Evolutionary conservation across 2,797 vertebrate genomes (phyloP), one percentile per base, ranked within the genome.

Genomic region (Helicolenus hilgendorfi): DNA sequence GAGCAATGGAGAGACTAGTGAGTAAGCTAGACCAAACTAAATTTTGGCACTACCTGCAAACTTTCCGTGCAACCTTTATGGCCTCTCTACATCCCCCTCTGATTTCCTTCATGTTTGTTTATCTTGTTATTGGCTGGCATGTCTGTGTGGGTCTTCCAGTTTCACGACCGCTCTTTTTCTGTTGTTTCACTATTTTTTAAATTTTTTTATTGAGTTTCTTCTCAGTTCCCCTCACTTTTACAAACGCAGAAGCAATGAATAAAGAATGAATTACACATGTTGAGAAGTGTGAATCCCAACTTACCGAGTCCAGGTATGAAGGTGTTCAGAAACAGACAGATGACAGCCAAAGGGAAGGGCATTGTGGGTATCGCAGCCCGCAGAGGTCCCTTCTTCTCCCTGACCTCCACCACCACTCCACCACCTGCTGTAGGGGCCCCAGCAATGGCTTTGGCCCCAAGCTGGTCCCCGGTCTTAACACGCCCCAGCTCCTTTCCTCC

Each of bases 251-350:
- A 26, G 18, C 22, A 14, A 22, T 2, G 4, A 38, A 10, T 15
- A 27, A 10, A 53, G 3, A 72, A 4, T 7, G 3, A 78, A 35
- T 68, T 3, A 53, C 14, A 74, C 13, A 64, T 1, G 2, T 1
- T 22, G n/a, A 76, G 7, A 49, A 20, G 3, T 65, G 20, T 20
- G 67, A 20, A 38, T 58, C 18, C 22, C 0, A 11, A 92, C 99
- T 99, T 96, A 99, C 99, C 99, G 73, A 99, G 94, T 89, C 99
- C 99, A n/a, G 99, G 99, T 91, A 99, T 97, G 95, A 99, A 99
- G 87, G 98, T 99, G 97, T 99, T 99, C 93, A 99, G 98, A 93
- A 99, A 99, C 80, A 99, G 96, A 91, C 99, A 99, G 95, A 99
- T 97, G 88, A 99, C 98, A 3, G 99, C 99, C 92, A 99, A 96